These are phyloP conservation scores for Pandemis corylana DNA, from an alignment of 2,888 invertebrate genomes.

Conservation along the genomic window DNA sequence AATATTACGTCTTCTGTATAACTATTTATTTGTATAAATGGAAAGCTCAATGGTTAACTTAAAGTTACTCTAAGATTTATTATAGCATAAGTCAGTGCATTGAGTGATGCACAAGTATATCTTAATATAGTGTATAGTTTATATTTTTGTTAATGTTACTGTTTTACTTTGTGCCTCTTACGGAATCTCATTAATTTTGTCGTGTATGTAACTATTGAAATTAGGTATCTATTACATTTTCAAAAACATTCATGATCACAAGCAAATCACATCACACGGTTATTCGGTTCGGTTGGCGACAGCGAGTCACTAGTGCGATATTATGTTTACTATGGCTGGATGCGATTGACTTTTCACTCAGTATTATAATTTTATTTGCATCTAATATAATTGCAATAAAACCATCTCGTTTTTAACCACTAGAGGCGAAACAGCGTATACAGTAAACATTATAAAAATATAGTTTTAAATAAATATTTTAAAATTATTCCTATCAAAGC, in stretches of 20 bases:
- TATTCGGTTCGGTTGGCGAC: slow-evolving; percentile 16
- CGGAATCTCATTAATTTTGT: slow-evolving; percentile 77
- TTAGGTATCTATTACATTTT: slow-evolving; percentile 44
- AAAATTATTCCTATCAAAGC: slow-evolving; percentile 10
- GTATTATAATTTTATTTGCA: neutral
- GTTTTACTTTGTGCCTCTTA: slow-evolving; percentile 79
- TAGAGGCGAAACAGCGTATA: slow-evolving; percentile 10
- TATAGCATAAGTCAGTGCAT: slow-evolving; percentile 70
- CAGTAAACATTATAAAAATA: slow-evolving; percentile 11
- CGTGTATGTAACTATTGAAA: slow-evolving; percentile 51
- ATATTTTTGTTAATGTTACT: slow-evolving; percentile 77
- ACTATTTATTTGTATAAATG: slow-evolving; percentile 83
- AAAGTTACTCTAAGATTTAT: slow-evolving; percentile 77
- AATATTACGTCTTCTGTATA: slow-evolving; percentile 57
- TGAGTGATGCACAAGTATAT: slow-evolving; percentile 75
- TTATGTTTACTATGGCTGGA: slow-evolving; percentile 42
- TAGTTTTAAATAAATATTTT: neutral
- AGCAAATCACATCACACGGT: slow-evolving; percentile 35
- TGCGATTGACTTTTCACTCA: slow-evolving; percentile 45
- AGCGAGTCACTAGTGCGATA: neutral
- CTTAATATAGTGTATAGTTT: slow-evolving; percentile 61
- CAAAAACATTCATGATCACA: slow-evolving; percentile 31
- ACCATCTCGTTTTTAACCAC: neutral
- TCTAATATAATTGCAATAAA: neutral
- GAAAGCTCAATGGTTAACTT: slow-evolving; percentile 84